Evolutionary conservation across 2,888 invertebrate species (phyloP), one percentile per base, ranked within the genome.

Genomic region (Mellilla xanthometata): DNA sequence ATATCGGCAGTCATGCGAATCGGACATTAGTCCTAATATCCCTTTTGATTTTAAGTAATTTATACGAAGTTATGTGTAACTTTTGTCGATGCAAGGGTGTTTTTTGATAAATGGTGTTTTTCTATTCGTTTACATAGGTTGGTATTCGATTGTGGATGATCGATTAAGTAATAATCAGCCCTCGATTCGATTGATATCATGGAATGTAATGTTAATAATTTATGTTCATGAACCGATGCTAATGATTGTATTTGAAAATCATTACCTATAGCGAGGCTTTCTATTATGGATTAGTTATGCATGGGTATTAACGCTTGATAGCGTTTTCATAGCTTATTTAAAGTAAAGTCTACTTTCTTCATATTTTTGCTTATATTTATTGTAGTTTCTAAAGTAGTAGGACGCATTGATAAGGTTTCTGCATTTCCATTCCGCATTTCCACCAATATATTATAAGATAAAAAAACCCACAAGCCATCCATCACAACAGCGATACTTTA

Each of bases 11-110:
- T 63, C 88, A 89, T 89, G 89, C 89, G 74, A 89, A 87, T 81
- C 76, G 69, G 62, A 72, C 87, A 88, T 89, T 89, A 89, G 81
- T 59, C 38, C 68, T 81, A 81, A 84, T 85, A 82, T 79, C 77
- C 83, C 78, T 85, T 86, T 86, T 84, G 86, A 84, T 89, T 89
- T 88, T 82, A 84, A 84, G 84, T 84, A 85, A 87, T 86, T 84
- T 87, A 81, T 80, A 80, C 76, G 76, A 77, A 81, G 78, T 82
- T 82, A 81, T 70, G 76, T 68, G 60, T 71, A 73, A 57, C 73
- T 73, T 65, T 50, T 49, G 61, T 61, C 27, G 36, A 56, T 61
- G 62, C 68, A 67, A 76, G 72, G 72, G 70, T 55, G 67, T 65
- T 72, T 77, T 72, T 72, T 76, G 76, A 76, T 77, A 80, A 81